Conservation (phyloP, 2,888 invertebrate genomes). For the Heliconius ismenius region DNA sequence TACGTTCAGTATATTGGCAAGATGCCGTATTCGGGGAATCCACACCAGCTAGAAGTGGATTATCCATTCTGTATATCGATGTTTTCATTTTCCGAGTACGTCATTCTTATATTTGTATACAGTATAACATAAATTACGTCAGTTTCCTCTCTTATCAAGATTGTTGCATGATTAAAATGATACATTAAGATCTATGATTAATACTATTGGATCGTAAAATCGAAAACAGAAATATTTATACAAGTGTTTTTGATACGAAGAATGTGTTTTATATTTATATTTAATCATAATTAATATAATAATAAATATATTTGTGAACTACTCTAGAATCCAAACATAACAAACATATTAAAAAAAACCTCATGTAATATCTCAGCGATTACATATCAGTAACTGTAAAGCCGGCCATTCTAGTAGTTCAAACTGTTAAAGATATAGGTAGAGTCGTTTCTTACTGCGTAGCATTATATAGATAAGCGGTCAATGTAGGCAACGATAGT, state of each 20-base stretch:
- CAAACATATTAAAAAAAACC: neutral
- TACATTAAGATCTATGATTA: neutral
- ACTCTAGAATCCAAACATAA: neutral
- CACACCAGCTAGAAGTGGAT: conserved; percentile 50
- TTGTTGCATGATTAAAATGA: neutral
- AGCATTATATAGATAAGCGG: conserved; percentile 69
- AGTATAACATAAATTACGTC: conserved; percentile 4
- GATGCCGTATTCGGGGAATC: conserved; percentile 54
- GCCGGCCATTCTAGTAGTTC: conserved; percentile 26
- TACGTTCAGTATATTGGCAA: conserved; percentile 38
- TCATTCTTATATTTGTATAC: conserved; percentile 1
- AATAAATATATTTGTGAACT: neutral
- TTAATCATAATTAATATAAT: neutral
- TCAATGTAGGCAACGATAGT: conserved; percentile 60
- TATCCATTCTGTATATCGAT: conserved; percentile 44
- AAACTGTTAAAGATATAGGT: conserved; percentile 30
- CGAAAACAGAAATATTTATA: neutral
- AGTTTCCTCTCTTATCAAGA: conserved; percentile 20
- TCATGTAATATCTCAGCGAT: conserved; percentile 13
- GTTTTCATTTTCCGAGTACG: neutral
- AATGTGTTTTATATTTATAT: neutral
- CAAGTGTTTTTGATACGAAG: neutral
- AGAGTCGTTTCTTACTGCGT: conserved; percentile 59
- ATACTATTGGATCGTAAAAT: neutral
- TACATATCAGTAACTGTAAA: conserved; percentile 33